Evolutionary conservation across 2,113 vertebrate species (phyloP).

Genomic region (Asarcornis scutulata): DNA sequence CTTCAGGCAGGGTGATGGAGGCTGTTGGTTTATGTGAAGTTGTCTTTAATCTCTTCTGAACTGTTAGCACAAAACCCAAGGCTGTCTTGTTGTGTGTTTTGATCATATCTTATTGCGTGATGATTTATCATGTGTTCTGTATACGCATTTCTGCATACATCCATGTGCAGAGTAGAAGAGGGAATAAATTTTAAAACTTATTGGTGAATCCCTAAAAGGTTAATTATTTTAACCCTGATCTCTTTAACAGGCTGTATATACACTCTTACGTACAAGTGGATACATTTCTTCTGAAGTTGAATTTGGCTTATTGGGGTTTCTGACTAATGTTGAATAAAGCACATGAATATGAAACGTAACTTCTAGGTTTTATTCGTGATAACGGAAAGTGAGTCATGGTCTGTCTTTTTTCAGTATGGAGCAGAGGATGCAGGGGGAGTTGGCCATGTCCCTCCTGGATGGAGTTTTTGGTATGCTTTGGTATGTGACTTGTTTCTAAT

Average conservation of each 20-base stretch:
- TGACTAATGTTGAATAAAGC: neutral
- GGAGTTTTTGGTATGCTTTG: conserved; percentile 95
- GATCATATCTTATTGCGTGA: neutral
- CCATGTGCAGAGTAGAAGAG: neutral
- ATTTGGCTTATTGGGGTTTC: neutral
- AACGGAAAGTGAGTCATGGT: neutral
- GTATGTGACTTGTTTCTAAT: conserved; percentile 74
- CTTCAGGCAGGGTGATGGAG: neutral
- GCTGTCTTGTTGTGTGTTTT: neutral
- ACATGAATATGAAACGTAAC: neutral
- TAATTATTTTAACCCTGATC: neutral
- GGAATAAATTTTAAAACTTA: neutral
- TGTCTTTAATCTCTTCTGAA: neutral
- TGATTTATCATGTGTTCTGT: neutral
- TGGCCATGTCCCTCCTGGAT: conserved; percentile 90
- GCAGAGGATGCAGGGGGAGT: conserved; percentile 88
- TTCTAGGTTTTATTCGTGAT: neutral
- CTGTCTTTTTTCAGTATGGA: conserved; percentile 84
- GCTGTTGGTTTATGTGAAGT: neutral
- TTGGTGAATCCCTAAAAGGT: neutral
- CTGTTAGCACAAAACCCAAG: neutral
- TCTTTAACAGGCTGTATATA: neutral
- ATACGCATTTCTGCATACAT: neutral
- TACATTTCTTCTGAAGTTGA: neutral
- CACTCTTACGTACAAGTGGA: neutral